Conservation (phyloP, 2,888 invertebrate species). For the Cataglyphis livida region DNA sequence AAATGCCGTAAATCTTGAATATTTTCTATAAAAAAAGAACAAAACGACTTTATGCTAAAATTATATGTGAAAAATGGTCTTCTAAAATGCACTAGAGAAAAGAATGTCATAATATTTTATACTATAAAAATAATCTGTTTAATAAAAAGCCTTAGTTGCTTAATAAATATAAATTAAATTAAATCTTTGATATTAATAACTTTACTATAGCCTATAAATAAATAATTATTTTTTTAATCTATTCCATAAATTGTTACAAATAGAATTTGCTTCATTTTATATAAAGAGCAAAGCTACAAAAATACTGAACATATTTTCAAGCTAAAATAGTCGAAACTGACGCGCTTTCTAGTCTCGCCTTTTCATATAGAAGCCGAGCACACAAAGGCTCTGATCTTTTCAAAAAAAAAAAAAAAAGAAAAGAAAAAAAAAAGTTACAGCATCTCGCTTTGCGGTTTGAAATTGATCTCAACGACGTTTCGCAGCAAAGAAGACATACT, state of each 20-base stretch:
- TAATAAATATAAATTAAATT: background rate
- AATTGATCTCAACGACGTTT: slow-evolving; percentile 35
- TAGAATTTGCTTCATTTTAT: background rate
- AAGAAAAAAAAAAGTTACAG: slow-evolving; percentile 4
- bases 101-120: background rate
- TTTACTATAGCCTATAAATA: background rate
- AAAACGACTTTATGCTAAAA: background rate
- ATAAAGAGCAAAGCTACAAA: slow-evolving; percentile 23
- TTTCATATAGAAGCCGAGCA: slow-evolving; percentile 17
- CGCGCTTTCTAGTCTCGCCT: slow-evolving; percentile 31
- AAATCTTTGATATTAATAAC: background rate
- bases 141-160: background rate
- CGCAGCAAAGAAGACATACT: slow-evolving; percentile 24
- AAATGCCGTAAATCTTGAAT: background rate
- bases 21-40: background rate
- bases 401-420: too few species aligned
- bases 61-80: background rate
- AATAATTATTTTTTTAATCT: background rate
- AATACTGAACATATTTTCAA: background rate
- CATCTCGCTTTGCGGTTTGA: slow-evolving; percentile 28
- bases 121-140: background rate
- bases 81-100: background rate
- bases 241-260: background rate
- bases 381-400: slow-evolving; percentile 23
- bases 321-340: slow-evolving; percentile 22